These are phyloP conservation scores for Acanthurus leucopareius DNA, from an alignment of 2,797 vertebrate genomes.

Conservation along the genomic window DNA sequence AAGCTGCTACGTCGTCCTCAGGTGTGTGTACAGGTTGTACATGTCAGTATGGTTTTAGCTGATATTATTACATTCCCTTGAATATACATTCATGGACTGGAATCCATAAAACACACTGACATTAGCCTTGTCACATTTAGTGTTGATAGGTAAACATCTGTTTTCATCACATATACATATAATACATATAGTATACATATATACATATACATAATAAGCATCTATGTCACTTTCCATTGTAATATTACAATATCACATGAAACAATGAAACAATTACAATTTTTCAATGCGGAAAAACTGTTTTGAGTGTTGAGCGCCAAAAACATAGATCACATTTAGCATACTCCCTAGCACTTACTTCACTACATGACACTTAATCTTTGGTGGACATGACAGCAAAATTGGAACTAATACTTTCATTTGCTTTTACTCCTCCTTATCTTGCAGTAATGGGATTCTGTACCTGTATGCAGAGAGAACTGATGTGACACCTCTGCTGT, in stretches of 20 bases:
- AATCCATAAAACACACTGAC: background rate
- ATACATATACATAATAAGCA: background rate
- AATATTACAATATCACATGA: background rate
- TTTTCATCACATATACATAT: background rate
- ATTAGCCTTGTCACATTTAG: background rate
- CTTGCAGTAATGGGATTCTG: conserved; percentile 92
- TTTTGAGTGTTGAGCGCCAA: background rate
- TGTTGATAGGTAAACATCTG: background rate
- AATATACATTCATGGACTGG: background rate
- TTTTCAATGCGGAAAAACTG: background rate
- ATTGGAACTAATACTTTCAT: conserved; percentile 3
- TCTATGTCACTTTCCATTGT: background rate
- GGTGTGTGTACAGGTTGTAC: conserved; percentile 77
- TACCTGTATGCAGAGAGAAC: conserved; percentile 95
- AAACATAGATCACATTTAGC: background rate
- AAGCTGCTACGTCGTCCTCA: conserved; percentile 94
- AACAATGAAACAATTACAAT: too few relatives aligned
- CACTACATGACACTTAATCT: background rate
- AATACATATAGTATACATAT: too few relatives aligned
- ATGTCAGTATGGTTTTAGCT: background rate
- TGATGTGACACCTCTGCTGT: conserved; percentile 90
- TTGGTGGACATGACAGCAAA: background rate
- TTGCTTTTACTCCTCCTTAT: conserved; percentile 11
- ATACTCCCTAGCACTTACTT: background rate
- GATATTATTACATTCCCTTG: background rate